These are phyloP conservation scores for Protobothrops mucrosquamatus DNA, from an alignment of 2,113 vertebrate genomes.

Conservation along the genomic window DNA sequence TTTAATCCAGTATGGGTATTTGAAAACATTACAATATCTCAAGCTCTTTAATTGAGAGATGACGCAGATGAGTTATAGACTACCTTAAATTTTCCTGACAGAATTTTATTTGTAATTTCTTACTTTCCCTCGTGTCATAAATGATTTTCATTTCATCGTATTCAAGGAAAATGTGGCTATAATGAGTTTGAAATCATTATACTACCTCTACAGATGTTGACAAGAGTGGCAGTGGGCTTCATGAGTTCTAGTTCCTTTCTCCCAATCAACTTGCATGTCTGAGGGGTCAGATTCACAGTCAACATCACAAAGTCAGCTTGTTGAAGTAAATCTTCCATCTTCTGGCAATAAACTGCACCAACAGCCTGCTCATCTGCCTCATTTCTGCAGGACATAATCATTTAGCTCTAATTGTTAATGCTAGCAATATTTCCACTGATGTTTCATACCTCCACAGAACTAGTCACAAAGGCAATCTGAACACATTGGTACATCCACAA, in stretches of 20 bases:
- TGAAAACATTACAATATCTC: neutral
- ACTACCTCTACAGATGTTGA: slow-evolving; percentile 81
- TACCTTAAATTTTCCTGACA: neutral
- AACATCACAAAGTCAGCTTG: slow-evolving; percentile 78
- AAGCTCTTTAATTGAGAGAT: neutral
- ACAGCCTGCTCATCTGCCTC: slow-evolving; percentile 71
- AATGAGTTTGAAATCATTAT: neutral
- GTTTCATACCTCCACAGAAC: neutral
- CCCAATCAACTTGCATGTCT: slow-evolving; percentile 71
- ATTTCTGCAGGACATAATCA: slow-evolving; percentile 54
- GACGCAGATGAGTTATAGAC: neutral
- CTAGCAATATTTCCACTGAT: neutral
- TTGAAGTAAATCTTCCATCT: slow-evolving; percentile 72
- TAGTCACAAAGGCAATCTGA: neutral
- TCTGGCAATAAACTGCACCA: slow-evolving; percentile 73
- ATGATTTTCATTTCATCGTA: neutral
- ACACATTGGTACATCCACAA: neutral
- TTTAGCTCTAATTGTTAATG: neutral
- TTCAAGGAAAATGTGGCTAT: neutral
- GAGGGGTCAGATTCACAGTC: slow-evolving; percentile 63
- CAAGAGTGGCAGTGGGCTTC: slow-evolving; percentile 72
- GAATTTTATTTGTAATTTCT: neutral
- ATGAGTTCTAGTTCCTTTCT: slow-evolving; percentile 73
- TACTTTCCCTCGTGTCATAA: neutral
- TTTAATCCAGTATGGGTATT: neutral